Evolutionary conservation across 2,113 vertebrate genomes (phyloP).

Genomic region (Corythornis cristatus): DNA sequence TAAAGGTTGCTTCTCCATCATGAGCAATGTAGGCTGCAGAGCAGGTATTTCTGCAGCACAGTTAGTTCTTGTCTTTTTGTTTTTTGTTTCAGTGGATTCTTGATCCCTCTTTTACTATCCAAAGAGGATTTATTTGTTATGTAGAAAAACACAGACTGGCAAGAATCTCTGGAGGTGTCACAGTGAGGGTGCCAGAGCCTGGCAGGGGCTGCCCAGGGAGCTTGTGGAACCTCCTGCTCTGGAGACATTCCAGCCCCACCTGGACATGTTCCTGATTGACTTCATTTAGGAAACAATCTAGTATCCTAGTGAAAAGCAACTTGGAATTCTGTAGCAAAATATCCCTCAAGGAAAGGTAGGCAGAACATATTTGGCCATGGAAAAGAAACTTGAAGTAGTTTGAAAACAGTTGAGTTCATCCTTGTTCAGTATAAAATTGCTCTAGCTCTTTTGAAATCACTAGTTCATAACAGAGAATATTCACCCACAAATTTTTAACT

Average conservation of each 20-base stretch:
- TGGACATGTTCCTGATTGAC: no score
- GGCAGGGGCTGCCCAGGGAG: no score
- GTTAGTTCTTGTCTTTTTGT: rapidly evolving
- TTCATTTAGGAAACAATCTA: not conserved
- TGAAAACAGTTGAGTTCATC: not conserved
- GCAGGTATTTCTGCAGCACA: not conserved
- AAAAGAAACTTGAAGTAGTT: not conserved
- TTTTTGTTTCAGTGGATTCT: not conserved
- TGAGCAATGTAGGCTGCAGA: not conserved
- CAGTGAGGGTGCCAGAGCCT: no score
- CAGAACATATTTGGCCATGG: not conserved
- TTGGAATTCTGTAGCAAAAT: not conserved
- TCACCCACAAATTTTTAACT: not conserved
- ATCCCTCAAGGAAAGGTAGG: not conserved
- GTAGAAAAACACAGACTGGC: not conserved
- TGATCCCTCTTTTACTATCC: not conserved
- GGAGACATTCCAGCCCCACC: no score
- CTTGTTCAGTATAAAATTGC: not conserved
- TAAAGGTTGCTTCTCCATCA: not conserved
- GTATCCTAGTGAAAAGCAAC: not conserved
- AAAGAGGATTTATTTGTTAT: not conserved
- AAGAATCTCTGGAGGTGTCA: not conserved
- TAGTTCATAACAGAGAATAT: not conserved
- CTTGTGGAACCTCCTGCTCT: no score
- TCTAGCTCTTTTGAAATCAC: not conserved